These are phyloP conservation scores for Lichenostomus cassidix DNA, from an alignment of 2,113 vertebrate species.

Conservation along the genomic window DNA sequence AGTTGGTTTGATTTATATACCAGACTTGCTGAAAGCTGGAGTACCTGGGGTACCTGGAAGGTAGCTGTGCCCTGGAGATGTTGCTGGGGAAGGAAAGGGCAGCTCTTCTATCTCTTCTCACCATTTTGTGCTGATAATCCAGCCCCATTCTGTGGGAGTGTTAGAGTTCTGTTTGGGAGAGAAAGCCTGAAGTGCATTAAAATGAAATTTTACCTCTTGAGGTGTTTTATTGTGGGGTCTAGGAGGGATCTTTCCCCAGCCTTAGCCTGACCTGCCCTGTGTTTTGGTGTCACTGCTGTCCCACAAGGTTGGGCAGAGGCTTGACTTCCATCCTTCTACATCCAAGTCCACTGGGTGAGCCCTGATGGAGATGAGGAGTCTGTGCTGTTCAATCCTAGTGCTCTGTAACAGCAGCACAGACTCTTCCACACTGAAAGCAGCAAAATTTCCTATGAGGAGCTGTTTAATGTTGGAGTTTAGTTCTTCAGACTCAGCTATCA, in stretches of 20 bases:
- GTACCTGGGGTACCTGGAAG: background rate
- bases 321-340: background rate
- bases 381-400: rapidly evolving
- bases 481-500: background rate
- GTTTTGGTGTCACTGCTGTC: background rate
- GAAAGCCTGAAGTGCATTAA: background rate
- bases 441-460: rapidly evolving
- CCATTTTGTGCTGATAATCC: background rate
- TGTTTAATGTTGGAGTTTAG: background rate
- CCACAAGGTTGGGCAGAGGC: rapidly evolving
- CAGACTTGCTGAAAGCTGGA: background rate
- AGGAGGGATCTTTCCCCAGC: background rate
- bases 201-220: background rate
- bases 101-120: background rate
- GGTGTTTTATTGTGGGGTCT: background rate
- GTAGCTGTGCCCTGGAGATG: background rate
- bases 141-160: rapidly evolving
- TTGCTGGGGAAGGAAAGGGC: background rate
- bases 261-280: background rate
- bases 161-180: background rate
- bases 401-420: rapidly evolving
- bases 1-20: background rate
- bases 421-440: background rate
- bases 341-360: rapidly evolving
- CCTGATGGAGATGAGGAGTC: rapidly evolving